Evolutionary conservation across 2,888 invertebrate species (phyloP).

Genomic region (Melieria picta): DNA sequence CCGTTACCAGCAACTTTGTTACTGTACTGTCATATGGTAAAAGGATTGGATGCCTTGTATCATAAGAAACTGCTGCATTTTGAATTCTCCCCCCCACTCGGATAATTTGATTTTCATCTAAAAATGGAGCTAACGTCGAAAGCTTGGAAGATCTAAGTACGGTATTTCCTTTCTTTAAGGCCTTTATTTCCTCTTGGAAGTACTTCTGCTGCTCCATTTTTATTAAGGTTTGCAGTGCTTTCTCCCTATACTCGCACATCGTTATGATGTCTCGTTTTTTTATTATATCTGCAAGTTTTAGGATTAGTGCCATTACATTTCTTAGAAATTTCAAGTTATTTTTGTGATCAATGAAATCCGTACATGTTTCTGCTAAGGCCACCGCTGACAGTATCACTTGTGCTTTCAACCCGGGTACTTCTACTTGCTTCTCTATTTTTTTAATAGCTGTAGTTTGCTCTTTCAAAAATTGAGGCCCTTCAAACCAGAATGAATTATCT

Average conservation of each 20-base stretch:
- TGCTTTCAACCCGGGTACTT: no score
- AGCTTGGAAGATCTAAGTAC: not conserved
- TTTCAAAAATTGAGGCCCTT: no score
- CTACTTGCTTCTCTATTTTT: no score
- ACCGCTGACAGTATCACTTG: no score
- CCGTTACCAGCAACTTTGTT: constrained; percentile 8
- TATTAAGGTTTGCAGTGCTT: not conserved
- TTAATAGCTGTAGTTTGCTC: no score
- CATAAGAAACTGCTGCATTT: constrained; percentile 5
- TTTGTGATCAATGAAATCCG: constrained; percentile 10
- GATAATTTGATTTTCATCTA: constrained; percentile 16
- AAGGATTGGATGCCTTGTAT: not conserved
- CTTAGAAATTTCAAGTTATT: constrained; percentile 6
- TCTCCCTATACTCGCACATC: not conserved
- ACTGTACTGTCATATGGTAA: not conserved
- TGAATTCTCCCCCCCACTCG: constrained; percentile 14
- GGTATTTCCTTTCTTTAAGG: not conserved
- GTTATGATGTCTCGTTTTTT: not conserved
- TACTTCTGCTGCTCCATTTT: constrained; percentile 7
- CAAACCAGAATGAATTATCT: no score
- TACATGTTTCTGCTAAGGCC: no score
- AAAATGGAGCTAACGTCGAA: constrained; percentile 2
- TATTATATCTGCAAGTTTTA: constrained; percentile 6
- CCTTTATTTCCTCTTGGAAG: constrained; percentile 5
- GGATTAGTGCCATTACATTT: constrained; percentile 6